Percentiles rank a stretch among this genome's conserved stretches.
These are phyloP conservation scores for Eriocheir sinensis DNA, from an alignment of 1,140 invertebrate genomes.

Conservation along the genomic window DNA sequence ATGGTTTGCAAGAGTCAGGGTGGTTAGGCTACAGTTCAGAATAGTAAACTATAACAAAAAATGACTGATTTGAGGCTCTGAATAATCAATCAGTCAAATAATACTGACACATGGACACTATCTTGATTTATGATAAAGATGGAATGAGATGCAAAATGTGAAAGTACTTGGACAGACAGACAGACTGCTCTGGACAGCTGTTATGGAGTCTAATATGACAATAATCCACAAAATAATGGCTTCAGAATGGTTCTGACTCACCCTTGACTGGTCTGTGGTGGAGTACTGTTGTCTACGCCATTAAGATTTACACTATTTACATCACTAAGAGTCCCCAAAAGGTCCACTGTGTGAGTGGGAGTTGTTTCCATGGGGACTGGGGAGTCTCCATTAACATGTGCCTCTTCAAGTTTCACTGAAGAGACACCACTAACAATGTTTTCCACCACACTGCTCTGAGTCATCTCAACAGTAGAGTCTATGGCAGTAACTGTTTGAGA, in stretches of 20 bases:
- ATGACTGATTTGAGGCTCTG: too few species aligned
- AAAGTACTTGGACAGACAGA: background rate
- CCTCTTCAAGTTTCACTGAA: constrained; percentile 69
- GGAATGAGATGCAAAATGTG: background rate
- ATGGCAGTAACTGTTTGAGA: constrained; percentile 25
- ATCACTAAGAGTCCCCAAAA: constrained; percentile 77
- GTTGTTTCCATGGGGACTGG: constrained; percentile 77
- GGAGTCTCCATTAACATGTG: constrained; percentile 77
- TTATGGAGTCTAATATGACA: background rate
- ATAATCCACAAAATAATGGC: background rate
- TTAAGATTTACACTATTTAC: constrained; percentile 77
- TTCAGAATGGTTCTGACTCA: constrained; percentile 56
- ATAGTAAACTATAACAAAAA: too few species aligned
- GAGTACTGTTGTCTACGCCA: constrained; percentile 73
- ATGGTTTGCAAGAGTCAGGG: background rate
- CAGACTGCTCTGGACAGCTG: background rate
- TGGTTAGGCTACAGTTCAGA: background rate
- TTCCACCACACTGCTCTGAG: constrained; percentile 59
- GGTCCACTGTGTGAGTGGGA: constrained; percentile 76
- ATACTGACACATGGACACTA: background rate
- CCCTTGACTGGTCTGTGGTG: constrained; percentile 73
- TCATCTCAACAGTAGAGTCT: constrained; percentile 46
- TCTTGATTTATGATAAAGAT: background rate
- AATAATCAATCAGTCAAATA: background rate
- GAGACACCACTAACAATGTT: constrained; percentile 69